phyloP scores from a whole-genome alignment of 1,140 invertebrate genomes.

The Zophobas morio region DNA sequence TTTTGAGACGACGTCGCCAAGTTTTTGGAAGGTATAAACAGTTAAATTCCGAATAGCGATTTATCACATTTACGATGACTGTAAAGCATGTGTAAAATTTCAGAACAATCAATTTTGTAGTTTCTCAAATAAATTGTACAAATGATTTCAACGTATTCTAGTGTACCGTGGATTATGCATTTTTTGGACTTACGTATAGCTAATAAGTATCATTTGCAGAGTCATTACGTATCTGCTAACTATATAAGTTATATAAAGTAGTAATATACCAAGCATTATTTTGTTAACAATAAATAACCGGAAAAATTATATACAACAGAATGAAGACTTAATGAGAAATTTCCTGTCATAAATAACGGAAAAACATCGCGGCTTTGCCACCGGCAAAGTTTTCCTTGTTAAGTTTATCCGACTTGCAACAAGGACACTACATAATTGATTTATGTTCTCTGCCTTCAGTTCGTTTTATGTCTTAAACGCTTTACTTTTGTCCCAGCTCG shows the following conservation, averaged over 20 bases:
- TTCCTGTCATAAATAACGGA: constrained; percentile 13
- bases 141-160: too few relatives aligned
- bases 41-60: too few relatives aligned
- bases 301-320: not conserved
- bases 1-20: too few relatives aligned
- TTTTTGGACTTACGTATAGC: too few relatives aligned
- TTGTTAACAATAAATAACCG: constrained; percentile 6
- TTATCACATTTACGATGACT: too few relatives aligned
- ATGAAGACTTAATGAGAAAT: not conserved
- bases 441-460: not conserved
- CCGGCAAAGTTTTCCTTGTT: not conserved
- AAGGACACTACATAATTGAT: not conserved
- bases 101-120: too few relatives aligned
- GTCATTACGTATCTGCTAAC: not conserved
- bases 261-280: not conserved
- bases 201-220: too few relatives aligned
- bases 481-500: not conserved
- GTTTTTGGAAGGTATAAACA: too few relatives aligned
- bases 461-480: too few relatives aligned
- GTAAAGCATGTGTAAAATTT: too few relatives aligned
- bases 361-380: not conserved
- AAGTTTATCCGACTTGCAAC: not conserved
- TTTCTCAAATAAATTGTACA: too few relatives aligned
- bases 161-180: too few relatives aligned
- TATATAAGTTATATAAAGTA: constrained; percentile 8